These are phyloP conservation scores for Oryctes rhinoceros DNA, from an alignment of 1,140 invertebrate genomes.

Conservation along the genomic window DNA sequence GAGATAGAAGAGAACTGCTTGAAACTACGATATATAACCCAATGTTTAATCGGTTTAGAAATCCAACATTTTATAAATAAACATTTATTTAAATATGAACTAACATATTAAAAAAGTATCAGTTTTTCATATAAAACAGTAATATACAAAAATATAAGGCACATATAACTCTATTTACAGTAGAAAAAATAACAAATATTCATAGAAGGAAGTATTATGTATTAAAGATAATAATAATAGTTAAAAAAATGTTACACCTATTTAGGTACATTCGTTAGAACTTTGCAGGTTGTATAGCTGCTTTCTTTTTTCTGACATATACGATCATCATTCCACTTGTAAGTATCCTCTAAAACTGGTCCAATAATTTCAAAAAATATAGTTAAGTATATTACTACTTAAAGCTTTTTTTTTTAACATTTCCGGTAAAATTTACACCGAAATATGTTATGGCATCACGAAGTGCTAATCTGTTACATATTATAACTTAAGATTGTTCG, in stretches of 20 bases:
- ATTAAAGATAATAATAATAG: not conserved
- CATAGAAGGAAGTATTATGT: not conserved
- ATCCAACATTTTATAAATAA: not conserved
- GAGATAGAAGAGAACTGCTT: too few relatives aligned
- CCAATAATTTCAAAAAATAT: not conserved
- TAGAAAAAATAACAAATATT: conserved; percentile 8
- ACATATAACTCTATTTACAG: not conserved
- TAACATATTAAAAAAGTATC: conserved; percentile 17
- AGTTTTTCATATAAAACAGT: conserved; percentile 15
- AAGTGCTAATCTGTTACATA: not conserved
- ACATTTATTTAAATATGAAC: conserved; percentile 30
- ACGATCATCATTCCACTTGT: not conserved
- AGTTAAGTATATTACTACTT: not conserved
- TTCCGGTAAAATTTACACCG: not conserved
- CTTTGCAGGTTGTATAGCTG: conserved; percentile 13
- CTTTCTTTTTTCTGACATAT: not conserved
- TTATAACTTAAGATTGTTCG: conserved; percentile 36
- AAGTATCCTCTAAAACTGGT: too few relatives aligned
- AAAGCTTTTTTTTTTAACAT: not conserved
- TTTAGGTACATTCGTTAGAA: not conserved
- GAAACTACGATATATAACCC: too few relatives aligned
- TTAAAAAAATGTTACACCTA: not conserved
- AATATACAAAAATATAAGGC: conserved; percentile 34
- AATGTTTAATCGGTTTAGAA: not conserved
- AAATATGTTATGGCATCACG: conserved; percentile 6